A percentile compares a stretch with the other conserved stretches of the same genome.
Evolutionary conservation across 2,113 vertebrate genomes (phyloP).

Genomic region (Calyptomena viridis): DNA sequence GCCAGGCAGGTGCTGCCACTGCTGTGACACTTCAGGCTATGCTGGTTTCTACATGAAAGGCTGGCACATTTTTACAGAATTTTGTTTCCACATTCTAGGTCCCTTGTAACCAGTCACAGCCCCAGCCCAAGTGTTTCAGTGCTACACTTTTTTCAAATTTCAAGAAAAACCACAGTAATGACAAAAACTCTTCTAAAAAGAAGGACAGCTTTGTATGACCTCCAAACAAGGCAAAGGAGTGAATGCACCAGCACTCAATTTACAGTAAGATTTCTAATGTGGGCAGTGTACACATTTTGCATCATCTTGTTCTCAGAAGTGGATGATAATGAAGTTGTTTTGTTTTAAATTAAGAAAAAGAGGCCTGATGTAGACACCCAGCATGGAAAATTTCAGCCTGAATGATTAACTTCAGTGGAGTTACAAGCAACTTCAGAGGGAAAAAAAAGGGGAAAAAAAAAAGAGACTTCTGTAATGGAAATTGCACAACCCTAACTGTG

Average conservation of each 20-base stretch:
- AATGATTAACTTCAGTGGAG: background rate
- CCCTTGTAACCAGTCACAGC: background rate
- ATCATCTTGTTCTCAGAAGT: background rate
- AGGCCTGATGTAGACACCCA: background rate
- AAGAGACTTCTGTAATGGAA: background rate
- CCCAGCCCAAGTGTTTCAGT: fast-evolving
- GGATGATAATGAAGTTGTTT: background rate
- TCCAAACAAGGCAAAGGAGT: background rate
- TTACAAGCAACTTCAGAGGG: background rate
- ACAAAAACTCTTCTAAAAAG: background rate
- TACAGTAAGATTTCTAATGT: background rate
- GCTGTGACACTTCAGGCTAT: background rate
- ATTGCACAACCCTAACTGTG: background rate
- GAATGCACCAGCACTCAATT: background rate
- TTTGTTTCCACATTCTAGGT: background rate
- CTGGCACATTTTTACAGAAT: background rate
- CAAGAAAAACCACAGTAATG: background rate
- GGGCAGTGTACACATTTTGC: background rate
- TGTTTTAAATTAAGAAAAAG: background rate
- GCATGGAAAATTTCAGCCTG: background rate
- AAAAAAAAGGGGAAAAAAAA: background rate
- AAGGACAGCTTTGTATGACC: background rate
- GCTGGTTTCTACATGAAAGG: background rate
- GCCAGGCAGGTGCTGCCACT: background rate
- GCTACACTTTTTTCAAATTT: background rate